phyloP scores from a whole-genome alignment of 1,140 invertebrate genomes.

The Cyphomyrmex costatus region DNA sequence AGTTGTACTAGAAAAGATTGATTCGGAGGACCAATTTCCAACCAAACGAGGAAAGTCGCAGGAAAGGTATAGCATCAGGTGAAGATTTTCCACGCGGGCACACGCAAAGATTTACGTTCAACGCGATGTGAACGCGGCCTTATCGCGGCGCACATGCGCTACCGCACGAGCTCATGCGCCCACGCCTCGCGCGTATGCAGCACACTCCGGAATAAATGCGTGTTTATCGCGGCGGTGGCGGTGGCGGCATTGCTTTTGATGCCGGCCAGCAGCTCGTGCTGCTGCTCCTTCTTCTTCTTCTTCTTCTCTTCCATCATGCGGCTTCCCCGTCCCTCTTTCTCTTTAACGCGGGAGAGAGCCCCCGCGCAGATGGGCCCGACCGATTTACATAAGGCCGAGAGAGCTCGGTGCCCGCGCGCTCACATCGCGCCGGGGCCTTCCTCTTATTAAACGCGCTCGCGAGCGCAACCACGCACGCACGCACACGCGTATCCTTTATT shows the following conservation, averaged over 20 bases:
- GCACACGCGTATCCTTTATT: conserved; percentile 75
- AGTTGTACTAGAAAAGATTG: background rate
- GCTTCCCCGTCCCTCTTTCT: conserved; percentile 12
- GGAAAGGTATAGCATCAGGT: background rate
- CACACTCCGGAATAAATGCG: conserved; percentile 83
- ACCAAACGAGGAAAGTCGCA: background rate
- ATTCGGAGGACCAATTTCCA: background rate
- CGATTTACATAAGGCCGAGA: conserved; percentile 80
- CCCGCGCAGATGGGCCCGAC: conserved; percentile 73
- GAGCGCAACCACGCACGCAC: conserved; percentile 42
- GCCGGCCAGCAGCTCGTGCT: conserved; percentile 74
- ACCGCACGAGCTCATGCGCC: conserved; percentile 65
- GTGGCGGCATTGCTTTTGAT: conserved; percentile 83
- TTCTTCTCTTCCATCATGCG: conserved; percentile 5
- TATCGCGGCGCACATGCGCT: conserved; percentile 69
- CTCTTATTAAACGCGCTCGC: conserved; percentile 77
- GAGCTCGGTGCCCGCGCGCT: conserved; percentile 49
- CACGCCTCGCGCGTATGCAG: conserved; percentile 63
- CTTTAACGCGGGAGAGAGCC: conserved; percentile 22
- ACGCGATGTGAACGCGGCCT: conserved; percentile 54
- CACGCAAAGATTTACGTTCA: conserved; percentile 45
- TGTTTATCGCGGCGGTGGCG: conserved; percentile 82
- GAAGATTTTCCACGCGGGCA: conserved; percentile 44
- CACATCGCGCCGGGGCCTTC: conserved; percentile 60
- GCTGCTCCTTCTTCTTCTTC: conserved; percentile 54